A percentile compares a stretch with the other conserved stretches of the same genome.
Conservation (phyloP, 2,888 invertebrate species). For the Nebria salina region DNA sequence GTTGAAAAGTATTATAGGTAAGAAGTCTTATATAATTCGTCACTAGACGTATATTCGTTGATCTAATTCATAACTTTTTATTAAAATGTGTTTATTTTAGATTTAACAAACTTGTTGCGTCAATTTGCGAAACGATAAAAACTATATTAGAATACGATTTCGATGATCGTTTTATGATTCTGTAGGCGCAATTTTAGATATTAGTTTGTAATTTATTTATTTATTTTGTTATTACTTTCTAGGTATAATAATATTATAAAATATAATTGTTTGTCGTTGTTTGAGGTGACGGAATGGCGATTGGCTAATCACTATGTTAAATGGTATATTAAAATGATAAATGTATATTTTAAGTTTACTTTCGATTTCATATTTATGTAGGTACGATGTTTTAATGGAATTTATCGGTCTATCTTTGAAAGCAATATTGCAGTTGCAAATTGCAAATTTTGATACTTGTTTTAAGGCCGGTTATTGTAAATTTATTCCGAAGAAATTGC, state of each 20-base stretch:
- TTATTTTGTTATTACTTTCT: background rate
- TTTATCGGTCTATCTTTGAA: background rate
- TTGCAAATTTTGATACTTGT: slow-evolving; percentile 3
- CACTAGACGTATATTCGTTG: background rate
- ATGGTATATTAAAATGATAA: background rate
- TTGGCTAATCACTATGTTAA: background rate
- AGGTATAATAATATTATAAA: background rate
- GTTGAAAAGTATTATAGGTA: slow-evolving; percentile 2
- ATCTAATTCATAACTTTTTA: background rate
- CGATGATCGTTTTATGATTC: background rate
- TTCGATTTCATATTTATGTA: background rate
- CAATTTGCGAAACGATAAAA: background rate
- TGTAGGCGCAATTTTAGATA: background rate
- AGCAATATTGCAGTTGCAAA: background rate
- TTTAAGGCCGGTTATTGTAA: background rate
- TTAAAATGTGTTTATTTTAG: background rate
- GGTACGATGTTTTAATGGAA: slow-evolving; percentile 6
- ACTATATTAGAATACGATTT: background rate
- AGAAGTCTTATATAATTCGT: background rate
- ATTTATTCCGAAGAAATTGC: background rate
- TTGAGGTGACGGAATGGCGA: background rate
- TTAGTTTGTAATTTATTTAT: background rate
- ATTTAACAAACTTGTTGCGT: slow-evolving; percentile 1
- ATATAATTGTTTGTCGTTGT: background rate
- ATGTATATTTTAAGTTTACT: background rate